Base-by-base conservation (phyloP, 1,140 invertebrate species). In the Zaprionus camerounensis region DNA sequence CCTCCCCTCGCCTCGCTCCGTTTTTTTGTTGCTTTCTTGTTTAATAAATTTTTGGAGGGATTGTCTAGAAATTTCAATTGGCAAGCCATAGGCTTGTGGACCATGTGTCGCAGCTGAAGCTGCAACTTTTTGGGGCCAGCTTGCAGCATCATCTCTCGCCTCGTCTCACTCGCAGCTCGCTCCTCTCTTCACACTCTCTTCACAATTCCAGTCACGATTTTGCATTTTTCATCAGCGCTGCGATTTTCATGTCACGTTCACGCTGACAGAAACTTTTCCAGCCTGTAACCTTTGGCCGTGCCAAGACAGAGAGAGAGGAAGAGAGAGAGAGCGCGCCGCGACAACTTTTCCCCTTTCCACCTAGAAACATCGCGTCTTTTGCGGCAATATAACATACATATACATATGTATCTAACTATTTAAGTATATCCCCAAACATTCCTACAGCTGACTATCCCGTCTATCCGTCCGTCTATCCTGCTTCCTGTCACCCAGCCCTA, bases 201-300 rank as follows among this genome's bases (percentile, higher is more conserved):
- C 12, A 11, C n/a, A 38, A 80, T 80, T 80, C 76, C 31, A 78
- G 78, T 80, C 78, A 80, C 78, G 78, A 80, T 80, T 80, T 80
- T 70, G 76, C 76, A 80, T 80, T 80, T 80, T 78, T 80, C 78
- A 80, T 80, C 78, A 80, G 76, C 71, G 71, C 77, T 78, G 76
- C 75, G 78, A 80, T 80, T 80, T 80, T 80, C 75, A 78, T 80
- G 78, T 80, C 78, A 80, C 78, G 78, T 80, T 46, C n/a, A 66
- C 76, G 62, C 76, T 78, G 76, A 76, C 76, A 78, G 41, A 78
- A 78, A 78, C 66, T 78, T 78, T 77, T 78, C 72, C 55, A 55
- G 36, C 62, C 63, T 70, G 56, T 67, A 76, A 76, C 76, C 66
- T 70, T 76, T 76, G 53, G 56, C 70, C 61, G 61, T 61, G 62